Evolutionary conservation across 2,888 invertebrate genomes (phyloP).

Genomic region (Xanthorhoe spadicearia): DNA sequence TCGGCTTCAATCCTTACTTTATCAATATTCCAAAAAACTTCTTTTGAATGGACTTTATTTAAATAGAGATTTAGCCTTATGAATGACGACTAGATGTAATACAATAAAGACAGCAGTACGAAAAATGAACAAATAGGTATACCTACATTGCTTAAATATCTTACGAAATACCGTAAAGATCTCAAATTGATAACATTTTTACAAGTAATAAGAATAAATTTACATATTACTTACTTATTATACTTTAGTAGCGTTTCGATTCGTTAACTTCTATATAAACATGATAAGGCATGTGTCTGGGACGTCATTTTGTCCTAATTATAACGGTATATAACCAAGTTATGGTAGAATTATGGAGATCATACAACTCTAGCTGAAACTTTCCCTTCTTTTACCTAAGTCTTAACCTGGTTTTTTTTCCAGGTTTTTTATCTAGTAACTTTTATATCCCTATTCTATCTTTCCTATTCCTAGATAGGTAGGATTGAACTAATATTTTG

Average conservation of each 20-base stretch:
- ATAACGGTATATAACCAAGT: neutral
- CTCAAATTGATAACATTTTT: slow-evolving; percentile 28
- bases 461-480: no score
- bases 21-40: neutral
- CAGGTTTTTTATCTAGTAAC: no score
- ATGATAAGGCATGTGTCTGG: slow-evolving; percentile 35
- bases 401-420: no score
- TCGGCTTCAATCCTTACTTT: no score
- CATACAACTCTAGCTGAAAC: no score
- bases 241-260: slow-evolving; percentile 26
- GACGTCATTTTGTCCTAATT: slow-evolving; percentile 31
- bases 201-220: slow-evolving; percentile 19
- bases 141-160: neutral
- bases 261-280: slow-evolving; percentile 19
- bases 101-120: neutral
- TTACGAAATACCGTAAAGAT: slow-evolving; percentile 18
- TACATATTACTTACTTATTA: slow-evolving; percentile 22
- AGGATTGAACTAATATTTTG: no score
- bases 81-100: slow-evolving; percentile 44
- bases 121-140: neutral
- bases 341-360: neutral
- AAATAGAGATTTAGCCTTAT: slow-evolving; percentile 20
- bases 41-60: neutral
- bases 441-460: no score
- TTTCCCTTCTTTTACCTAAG: no score